Evolutionary conservation across 2,113 vertebrate genomes (phyloP).

Genomic region (Takifugu flavidus): DNA sequence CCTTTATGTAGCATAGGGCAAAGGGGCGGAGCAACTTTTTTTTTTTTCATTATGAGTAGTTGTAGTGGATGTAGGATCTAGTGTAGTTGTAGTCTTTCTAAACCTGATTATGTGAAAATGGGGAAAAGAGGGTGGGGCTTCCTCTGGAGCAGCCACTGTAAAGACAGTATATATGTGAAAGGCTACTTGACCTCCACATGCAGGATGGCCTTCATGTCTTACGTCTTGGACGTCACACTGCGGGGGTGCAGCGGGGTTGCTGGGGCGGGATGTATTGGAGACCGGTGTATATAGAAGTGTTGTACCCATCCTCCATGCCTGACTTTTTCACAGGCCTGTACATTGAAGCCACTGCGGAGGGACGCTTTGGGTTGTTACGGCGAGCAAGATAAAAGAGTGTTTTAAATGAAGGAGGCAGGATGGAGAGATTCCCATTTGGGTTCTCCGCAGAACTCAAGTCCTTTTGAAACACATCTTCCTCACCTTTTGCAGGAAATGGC

Average conservation of each 20-base stretch:
- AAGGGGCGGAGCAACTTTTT: conserved; percentile 34
- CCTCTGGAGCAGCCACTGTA: conserved; percentile 51
- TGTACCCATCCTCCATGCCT: conserved; percentile 48
- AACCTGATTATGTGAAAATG: conserved; percentile 56
- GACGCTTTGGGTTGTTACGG: conserved; percentile 45
- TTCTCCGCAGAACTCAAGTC: not conserved
- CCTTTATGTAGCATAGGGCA: conserved; percentile 65
- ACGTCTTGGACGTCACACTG: no score
- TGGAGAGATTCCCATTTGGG: not conserved
- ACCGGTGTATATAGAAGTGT: conserved; percentile 63
- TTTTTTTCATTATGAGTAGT: conserved; percentile 14
- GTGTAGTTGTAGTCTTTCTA: conserved; percentile 57
- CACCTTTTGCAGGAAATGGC: conserved; percentile 20
- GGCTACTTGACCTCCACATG: no score
- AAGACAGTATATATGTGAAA: conserved; percentile 63
- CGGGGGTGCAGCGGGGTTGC: not conserved
- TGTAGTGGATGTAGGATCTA: conserved; percentile 52
- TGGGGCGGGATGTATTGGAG: conserved; percentile 15
- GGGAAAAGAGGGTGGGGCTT: conserved; percentile 1
- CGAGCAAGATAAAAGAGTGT: conserved; percentile 47
- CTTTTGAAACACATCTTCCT: conserved; percentile 9
- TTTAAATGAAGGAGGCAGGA: conserved; percentile 44
- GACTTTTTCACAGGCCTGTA: conserved; percentile 61
- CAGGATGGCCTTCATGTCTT: no score
- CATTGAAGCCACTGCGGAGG: conserved; percentile 41